Evolutionary conservation across 2,797 vertebrate species (phyloP).

Genomic region (Phataginus tetradactyla): DNA sequence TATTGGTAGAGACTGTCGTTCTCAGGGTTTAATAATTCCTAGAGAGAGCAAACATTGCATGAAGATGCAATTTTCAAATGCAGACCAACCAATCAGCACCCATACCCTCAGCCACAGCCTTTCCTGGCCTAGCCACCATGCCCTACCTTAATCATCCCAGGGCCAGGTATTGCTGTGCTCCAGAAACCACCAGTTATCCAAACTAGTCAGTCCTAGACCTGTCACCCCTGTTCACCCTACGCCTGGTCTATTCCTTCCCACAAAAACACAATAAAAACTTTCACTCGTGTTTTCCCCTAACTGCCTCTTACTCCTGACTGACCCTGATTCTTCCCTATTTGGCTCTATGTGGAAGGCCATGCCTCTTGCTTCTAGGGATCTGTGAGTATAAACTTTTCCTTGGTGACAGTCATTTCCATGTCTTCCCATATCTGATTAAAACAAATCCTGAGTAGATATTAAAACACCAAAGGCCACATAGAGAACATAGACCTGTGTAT

Average conservation of each 20-base stretch:
- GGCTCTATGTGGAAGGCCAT: not conserved
- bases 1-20: not conserved
- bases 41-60: not conserved
- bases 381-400: not conserved
- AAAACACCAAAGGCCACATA: not conserved
- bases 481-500: not conserved
- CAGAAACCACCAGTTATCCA: not conserved
- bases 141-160: not conserved
- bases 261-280: not conserved
- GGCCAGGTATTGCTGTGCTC: not conserved
- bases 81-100: not conserved
- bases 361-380: not conserved
- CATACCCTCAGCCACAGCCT: not conserved
- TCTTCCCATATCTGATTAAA: not conserved
- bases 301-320: not conserved
- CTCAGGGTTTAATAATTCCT: not conserved
- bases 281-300: not conserved
- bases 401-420: not conserved
- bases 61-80: not conserved
- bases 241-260: not conserved
- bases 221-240: not conserved
- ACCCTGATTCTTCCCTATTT: not conserved
- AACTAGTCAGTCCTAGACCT: not conserved
- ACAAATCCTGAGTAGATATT: not conserved
- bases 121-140: not conserved